Evolutionary conservation across 2,113 vertebrate species (phyloP).

Genomic region (Gambusia affinis): DNA sequence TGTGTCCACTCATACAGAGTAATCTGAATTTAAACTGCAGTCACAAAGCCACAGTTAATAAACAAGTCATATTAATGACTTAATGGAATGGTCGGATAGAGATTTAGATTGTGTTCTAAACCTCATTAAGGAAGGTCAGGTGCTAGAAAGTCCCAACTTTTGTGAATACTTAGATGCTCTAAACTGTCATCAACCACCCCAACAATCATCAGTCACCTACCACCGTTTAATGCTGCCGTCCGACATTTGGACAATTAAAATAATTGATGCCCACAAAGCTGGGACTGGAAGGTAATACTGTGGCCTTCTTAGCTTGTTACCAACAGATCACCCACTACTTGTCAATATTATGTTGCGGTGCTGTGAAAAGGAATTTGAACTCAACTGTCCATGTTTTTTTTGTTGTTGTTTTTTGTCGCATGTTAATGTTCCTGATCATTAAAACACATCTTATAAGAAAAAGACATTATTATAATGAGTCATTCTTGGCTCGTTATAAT

Average conservation of each 20-base stretch:
- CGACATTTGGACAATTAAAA: neutral
- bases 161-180: no score
- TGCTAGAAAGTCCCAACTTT: no score
- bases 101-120: no score
- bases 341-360: neutral
- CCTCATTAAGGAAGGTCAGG: no score
- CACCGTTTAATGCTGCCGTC: neutral
- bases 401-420: neutral
- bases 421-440: neutral
- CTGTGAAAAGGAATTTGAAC: no score
- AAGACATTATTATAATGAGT: neutral
- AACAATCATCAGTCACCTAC: no score
- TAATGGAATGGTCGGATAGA: neutral
- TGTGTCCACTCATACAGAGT: no score
- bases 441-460: neutral
- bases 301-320: neutral
- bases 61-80: neutral
- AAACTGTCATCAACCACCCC: no score
- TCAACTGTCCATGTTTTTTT: no score
- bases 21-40: no score
- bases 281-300: neutral
- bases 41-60: no score
- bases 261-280: neutral
- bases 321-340: neutral
- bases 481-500: neutral